Evolutionary conservation across 2,888 invertebrate genomes (phyloP), one percentile per base, ranked within the genome.

Genomic region (Mongoloraphidia duomilia): DNA sequence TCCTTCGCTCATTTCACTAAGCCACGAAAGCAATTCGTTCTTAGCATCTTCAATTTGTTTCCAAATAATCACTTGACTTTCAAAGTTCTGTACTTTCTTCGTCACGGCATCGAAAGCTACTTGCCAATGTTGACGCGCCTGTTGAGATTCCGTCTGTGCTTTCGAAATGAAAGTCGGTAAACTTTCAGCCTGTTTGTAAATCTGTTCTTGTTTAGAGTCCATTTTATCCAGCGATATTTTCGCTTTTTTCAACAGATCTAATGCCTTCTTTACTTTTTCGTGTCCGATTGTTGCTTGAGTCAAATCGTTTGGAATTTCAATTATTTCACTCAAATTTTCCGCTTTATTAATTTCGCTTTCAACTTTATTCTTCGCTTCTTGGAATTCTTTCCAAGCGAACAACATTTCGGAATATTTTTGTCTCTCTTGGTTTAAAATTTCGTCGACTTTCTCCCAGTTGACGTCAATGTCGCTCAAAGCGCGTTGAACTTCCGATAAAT

Each of bases 61-160:
- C 92, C 93, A 94, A 47, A 93, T 84, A n/a, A 88, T 82, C 0
- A 84, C 74, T 66, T 94, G 91, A 0, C 89, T 86, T 67, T 95
- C 94, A 45, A 85, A 77, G 47, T 81, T 80, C 64, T 90, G 88
- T 17, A 82, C 79, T 56, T 80, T 76, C 55, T 82, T 84, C 8
- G 82, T 74, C 4, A 86, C 75, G 44, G 77, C 76, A 53, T 85
- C 82, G 57, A 84, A 81, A 1, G 77, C 72, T 54, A 79, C 77
- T 52, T 84, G 82, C 79, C 84, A 87, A 13, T 75, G 73, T 26
- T 76, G 73, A 53, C 82, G 80, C 1, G 80, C 74, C 47, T 72
- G 69, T 46, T 76, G 68, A 50, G 86, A 67, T 37, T 82, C 77
- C 48, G 77, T 72, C 58, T 75, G 72, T 37, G 78, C 64, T 49